Evolutionary conservation across 23 tunicate species (phyloP), one percentile per base, ranked within the genome.

Genomic region (Trididemnum nubilum): DNA sequence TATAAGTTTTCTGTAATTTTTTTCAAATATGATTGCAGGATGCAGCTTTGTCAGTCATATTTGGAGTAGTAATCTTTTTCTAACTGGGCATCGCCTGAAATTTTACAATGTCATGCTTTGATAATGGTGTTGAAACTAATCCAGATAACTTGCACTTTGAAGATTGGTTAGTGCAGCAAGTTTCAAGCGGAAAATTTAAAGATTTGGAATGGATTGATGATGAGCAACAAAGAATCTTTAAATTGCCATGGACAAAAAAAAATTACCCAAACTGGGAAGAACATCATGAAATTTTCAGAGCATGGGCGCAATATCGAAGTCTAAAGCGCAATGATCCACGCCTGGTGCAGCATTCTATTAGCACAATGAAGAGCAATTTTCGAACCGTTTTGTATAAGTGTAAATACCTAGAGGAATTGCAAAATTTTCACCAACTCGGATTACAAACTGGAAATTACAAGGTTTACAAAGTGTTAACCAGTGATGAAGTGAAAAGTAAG

Each of bases 211-310:
- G 93, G 93, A 88, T 88, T 76, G 87, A 88, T 69, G 83, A 44
- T 36, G 93, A 88, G 26, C 34, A 78, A 25, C 40, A 88, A 58
- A 30, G 85, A 36, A 72, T 88, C 9, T 88, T 88, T 80, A 88
- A 88, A 54, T 73, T 88, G 60, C 93, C 93, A 15, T 88, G 93
- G 93, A 88, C 93, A 38, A 88, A 88, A 51, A 88, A 88, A 67
- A 80, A 88, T 36, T 88, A 88, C 37, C 93, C 93, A 2, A 9
- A 74, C 34, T 88, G 93, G 93, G 93, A 88, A 61, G 93, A 82
- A 34, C 93, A 88, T 77, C 93, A 88, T 77, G 69, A 88, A 67
- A 82, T 88, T 36, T 88, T 88, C 49, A 75, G 82, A 80, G 93
- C 93, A 34, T 88, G 93, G 93, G 93, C 93, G 1, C 22, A 82